These are phyloP conservation scores for Hydropsyche tenuis DNA, from an alignment of 1,140 invertebrate species.

Conservation along the genomic window DNA sequence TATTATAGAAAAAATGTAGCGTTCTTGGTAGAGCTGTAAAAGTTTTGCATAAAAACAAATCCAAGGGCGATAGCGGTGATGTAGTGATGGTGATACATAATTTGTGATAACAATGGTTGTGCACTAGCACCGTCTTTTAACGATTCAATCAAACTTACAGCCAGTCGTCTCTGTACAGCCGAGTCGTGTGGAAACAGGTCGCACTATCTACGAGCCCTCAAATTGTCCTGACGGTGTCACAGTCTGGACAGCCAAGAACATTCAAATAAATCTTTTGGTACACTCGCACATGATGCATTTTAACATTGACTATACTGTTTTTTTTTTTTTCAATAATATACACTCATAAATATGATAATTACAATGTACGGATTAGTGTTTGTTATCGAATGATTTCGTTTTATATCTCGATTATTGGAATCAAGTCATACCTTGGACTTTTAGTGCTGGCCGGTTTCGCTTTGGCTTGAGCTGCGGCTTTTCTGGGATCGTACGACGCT, in stretches of 20 bases:
- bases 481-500: constrained; percentile 90
- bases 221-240: constrained; percentile 30
- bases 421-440: constrained; percentile 42
- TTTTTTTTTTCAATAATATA: too few relatives aligned
- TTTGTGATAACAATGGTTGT: neutral
- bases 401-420: too few relatives aligned
- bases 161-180: constrained; percentile 7
- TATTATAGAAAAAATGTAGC: neutral
- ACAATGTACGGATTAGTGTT: too few relatives aligned
- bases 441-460: constrained; percentile 61
- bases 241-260: constrained; percentile 35
- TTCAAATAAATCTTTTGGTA: neutral
- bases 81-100: constrained; percentile 11
- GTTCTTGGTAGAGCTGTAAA: constrained; percentile 17
- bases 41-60: constrained; percentile 10
- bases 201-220: constrained; percentile 8
- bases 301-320: neutral
- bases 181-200: constrained; percentile 11
- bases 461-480: constrained; percentile 81
- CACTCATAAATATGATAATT: too few relatives aligned
- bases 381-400: too few relatives aligned
- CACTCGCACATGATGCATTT: neutral
- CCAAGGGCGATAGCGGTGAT: constrained; percentile 29
- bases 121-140: constrained; percentile 27
- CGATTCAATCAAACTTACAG: constrained; percentile 37